These are phyloP conservation scores for Helostoma temminkii DNA, from an alignment of 2,797 vertebrate genomes.

Conservation along the genomic window DNA sequence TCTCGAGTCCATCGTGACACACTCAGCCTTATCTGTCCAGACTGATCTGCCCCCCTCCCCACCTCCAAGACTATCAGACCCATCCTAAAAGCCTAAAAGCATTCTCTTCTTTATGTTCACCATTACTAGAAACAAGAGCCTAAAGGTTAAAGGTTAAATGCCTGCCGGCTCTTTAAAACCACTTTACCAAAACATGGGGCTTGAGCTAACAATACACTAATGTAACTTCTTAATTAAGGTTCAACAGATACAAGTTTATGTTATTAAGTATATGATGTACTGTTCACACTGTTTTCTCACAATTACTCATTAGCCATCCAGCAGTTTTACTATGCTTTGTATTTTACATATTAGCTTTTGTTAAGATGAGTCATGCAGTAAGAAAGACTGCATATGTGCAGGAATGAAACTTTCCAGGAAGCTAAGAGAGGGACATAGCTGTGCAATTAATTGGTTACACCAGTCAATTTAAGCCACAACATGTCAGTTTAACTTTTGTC, in stretches of 20 bases:
- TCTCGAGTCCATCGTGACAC: conserved; percentile 77
- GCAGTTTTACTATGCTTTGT: conserved; percentile 10
- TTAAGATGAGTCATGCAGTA: conserved; percentile 53
- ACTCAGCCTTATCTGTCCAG: conserved; percentile 78
- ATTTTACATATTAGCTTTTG: conserved; percentile 37
- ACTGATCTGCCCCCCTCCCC: conserved; percentile 32
- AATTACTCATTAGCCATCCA: conserved; percentile 5
- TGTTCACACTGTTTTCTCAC: background rate
- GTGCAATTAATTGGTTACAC: background rate
- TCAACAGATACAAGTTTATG: background rate
- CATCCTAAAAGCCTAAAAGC: conserved; percentile 39
- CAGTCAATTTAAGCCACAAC: background rate
- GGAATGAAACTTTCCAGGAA: background rate
- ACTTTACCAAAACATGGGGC: background rate
- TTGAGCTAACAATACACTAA: background rate
- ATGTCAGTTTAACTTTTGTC: background rate
- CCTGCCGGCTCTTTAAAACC: background rate
- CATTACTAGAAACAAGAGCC: background rate
- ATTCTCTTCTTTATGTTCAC: conserved; percentile 28
- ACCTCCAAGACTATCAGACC: conserved; percentile 32
- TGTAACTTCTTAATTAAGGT: background rate
- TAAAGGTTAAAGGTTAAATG: background rate
- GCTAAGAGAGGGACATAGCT: background rate
- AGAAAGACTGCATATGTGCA: conserved; percentile 22
- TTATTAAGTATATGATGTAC: too few species aligned